These are phyloP conservation scores for Acomys russatus DNA, from an alignment of 2,797 vertebrate species.

Conservation along the genomic window DNA sequence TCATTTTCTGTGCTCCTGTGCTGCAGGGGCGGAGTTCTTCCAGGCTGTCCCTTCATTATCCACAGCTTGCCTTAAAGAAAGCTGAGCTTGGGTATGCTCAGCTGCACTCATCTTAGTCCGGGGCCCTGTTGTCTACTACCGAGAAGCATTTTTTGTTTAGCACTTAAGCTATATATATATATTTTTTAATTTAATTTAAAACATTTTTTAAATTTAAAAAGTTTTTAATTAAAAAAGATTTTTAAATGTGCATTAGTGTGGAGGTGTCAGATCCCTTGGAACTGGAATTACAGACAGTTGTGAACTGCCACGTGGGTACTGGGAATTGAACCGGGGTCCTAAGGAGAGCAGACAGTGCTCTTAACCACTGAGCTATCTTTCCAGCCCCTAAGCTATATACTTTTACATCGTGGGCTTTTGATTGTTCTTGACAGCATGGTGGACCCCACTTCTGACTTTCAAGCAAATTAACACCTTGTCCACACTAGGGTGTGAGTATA, in stretches of 20 bases:
- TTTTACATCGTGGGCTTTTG: neutral
- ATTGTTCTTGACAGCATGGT: neutral
- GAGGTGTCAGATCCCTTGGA: too few species aligned
- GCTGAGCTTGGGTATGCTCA: rapidly evolving
- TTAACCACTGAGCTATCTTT: neutral
- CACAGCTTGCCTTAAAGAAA: neutral
- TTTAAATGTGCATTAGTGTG: too few species aligned
- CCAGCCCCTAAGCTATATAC: neutral
- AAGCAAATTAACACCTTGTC: neutral
- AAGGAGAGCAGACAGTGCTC: too few species aligned
- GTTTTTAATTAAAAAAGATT: too few species aligned
- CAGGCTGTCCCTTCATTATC: neutral
- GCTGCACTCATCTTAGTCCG: neutral
- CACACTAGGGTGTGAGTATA: neutral
- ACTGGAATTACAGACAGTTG: too few species aligned
- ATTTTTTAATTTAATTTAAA: too few species aligned
- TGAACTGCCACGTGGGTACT: too few species aligned
- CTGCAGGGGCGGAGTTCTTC: neutral
- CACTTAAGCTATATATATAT: neutral
- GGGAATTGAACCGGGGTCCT: too few species aligned
- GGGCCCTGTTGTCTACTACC: neutral
- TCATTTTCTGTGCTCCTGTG: neutral
- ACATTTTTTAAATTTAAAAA: too few species aligned
- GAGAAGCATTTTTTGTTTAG: neutral
- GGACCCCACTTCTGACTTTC: neutral